phyloP scores from a whole-genome alignment of 1,140 invertebrate genomes.

The Lucilia cuprina region DNA sequence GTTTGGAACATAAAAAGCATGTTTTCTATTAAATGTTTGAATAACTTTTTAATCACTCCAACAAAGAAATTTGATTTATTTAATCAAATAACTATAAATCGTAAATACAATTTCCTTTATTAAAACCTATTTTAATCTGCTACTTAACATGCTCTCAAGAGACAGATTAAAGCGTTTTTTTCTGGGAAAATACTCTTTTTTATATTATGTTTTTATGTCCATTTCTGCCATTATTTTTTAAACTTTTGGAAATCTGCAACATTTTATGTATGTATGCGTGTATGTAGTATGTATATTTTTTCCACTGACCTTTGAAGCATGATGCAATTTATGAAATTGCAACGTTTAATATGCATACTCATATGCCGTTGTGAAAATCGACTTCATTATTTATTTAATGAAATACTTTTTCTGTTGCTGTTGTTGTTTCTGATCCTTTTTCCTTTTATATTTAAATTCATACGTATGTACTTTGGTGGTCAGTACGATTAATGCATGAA shows the following conservation, averaged over 20 bases:
- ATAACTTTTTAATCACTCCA: no score
- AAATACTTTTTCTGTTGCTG: neutral
- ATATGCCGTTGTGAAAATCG: neutral
- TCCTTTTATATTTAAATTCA: neutral
- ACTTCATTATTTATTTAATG: conserved; percentile 16
- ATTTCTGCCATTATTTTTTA: neutral
- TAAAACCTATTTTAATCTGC: conserved; percentile 3
- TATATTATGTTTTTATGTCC: neutral
- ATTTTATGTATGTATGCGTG: neutral
- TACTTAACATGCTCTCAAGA: neutral
- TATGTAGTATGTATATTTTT: neutral
- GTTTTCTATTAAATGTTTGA: no score
- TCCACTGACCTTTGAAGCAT: neutral
- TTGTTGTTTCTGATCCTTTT: neutral
- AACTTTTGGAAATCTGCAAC: neutral
- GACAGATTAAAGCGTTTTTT: neutral
- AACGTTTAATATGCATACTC: conserved; percentile 2
- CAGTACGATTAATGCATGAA: conserved; percentile 14
- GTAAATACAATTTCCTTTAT: neutral
- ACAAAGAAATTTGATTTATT: no score
- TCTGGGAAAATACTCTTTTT: neutral
- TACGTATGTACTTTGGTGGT: neutral
- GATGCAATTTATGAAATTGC: conserved; percentile 11
- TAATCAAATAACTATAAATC: neutral
- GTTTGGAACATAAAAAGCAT: no score